Evolutionary conservation across 2,888 invertebrate species (phyloP).

Genomic region (Orthosia gothica): DNA sequence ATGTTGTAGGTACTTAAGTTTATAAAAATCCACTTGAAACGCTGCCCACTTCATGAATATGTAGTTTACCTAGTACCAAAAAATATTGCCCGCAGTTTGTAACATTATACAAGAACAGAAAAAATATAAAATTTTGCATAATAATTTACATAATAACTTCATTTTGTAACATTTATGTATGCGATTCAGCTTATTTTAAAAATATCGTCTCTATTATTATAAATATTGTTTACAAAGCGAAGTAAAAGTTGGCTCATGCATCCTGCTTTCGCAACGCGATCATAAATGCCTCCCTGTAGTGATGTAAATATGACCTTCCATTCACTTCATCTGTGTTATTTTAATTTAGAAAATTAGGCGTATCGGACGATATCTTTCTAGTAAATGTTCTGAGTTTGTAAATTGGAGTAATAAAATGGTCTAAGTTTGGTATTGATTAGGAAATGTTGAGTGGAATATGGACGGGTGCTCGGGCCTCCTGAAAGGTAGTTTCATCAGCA

Average conservation of each 20-base stretch:
- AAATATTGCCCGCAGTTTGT: constrained; percentile 21
- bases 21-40: constrained; percentile 15
- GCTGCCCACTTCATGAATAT: constrained; percentile 30
- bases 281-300: constrained; percentile 38
- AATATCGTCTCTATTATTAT: constrained; percentile 35
- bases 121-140: constrained; percentile 41
- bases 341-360: constrained; percentile 38
- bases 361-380: constrained; percentile 36
- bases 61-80: constrained; percentile 28
- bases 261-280: constrained; percentile 51
- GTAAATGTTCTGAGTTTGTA: constrained; percentile 6
- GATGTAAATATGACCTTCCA: constrained; percentile 53
- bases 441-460: constrained; percentile 34
- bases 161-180: constrained; percentile 35
- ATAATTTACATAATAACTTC: constrained; percentile 56
- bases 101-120: constrained; percentile 42
- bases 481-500: constrained; percentile 45
- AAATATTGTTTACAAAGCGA: constrained; percentile 35
- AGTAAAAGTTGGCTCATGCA: constrained; percentile 48
- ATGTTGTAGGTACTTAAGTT: neutral
- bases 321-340: constrained; percentile 50
- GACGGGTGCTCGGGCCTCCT: constrained; percentile 20
- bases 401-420: constrained; percentile 47
- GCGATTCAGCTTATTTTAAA: constrained; percentile 32
- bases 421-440: constrained; percentile 30